phyloP scores from a whole-genome alignment of 2,113 vertebrate genomes.

The Eubucco bourcierii region DNA sequence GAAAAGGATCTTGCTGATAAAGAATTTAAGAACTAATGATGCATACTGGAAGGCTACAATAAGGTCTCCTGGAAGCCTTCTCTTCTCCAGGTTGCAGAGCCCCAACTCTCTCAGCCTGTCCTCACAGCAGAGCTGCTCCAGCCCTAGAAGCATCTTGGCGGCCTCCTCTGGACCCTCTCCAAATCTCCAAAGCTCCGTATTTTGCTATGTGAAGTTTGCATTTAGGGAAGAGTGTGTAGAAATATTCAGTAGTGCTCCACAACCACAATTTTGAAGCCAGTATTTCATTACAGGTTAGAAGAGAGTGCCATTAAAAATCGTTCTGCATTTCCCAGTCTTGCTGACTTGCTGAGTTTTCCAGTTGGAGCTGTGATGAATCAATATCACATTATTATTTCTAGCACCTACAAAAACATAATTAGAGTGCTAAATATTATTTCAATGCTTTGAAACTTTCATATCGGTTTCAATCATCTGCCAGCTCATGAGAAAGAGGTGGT shows the following conservation, averaged over 20 bases:
- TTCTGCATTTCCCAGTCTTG: conserved; percentile 1
- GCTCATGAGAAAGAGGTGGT: conserved; percentile 12
- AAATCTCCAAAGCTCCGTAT: too few species aligned
- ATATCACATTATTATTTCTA: conserved; percentile 48
- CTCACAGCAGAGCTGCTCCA: too few species aligned
- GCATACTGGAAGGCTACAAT: too few species aligned
- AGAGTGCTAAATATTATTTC: conserved; percentile 50
- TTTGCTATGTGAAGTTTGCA: background rate
- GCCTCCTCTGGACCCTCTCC: too few species aligned
- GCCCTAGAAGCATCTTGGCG: too few species aligned
- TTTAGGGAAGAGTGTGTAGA: background rate
- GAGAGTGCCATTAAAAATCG: background rate
- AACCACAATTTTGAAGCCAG: background rate
- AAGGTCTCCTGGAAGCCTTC: too few species aligned
- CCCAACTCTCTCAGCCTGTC: too few species aligned
- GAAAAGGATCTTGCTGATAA: conserved; percentile 21
- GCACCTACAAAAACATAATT: conserved; percentile 53
- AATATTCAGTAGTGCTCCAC: background rate
- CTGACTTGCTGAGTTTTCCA: conserved; percentile 23
- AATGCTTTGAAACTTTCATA: conserved; percentile 25
- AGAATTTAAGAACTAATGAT: conserved; percentile 32
- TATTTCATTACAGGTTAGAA: background rate
- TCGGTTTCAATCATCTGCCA: conserved; percentile 36
- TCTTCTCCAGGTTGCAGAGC: too few species aligned
- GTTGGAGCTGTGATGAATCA: conserved; percentile 26